These are phyloP conservation scores for Cherax quadricarinatus DNA, from an alignment of 1,140 invertebrate genomes.

Conservation along the genomic window DNA sequence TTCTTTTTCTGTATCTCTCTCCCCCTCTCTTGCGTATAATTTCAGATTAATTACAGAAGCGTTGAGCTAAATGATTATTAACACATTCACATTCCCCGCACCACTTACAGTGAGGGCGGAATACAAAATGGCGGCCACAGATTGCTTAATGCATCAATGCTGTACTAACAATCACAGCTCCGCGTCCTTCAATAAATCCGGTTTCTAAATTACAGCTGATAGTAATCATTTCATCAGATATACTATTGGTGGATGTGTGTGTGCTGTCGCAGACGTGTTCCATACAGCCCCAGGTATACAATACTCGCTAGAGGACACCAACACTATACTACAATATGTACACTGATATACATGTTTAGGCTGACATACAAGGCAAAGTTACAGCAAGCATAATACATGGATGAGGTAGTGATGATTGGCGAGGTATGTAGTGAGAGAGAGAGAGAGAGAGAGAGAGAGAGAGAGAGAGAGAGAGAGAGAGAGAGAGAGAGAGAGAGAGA, in stretches of 20 bases:
- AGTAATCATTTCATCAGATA: too few relatives aligned
- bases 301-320: not conserved
- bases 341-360: not conserved
- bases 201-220: too few relatives aligned
- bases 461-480: not conserved
- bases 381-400: not conserved
- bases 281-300: not conserved
- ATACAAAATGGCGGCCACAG: not conserved
- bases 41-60: not conserved
- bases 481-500: not conserved
- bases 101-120: not conserved
- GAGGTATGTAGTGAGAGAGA: not conserved
- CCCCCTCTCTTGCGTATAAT: not conserved
- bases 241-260: too few relatives aligned
- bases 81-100: not conserved
- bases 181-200: too few relatives aligned
- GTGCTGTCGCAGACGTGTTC: too few relatives aligned
- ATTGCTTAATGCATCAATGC: not conserved
- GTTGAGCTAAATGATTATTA: not conserved
- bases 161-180: too few relatives aligned
- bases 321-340: not conserved
- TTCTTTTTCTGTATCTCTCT: not conserved
- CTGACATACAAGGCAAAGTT: not conserved
- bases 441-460: slow-evolving; percentile 1
- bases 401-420: too few relatives aligned